Evolutionary conservation across 2,797 vertebrate genomes (phyloP), one percentile per base, ranked within the genome.

Genomic region (Coregonus sp.): DNA sequence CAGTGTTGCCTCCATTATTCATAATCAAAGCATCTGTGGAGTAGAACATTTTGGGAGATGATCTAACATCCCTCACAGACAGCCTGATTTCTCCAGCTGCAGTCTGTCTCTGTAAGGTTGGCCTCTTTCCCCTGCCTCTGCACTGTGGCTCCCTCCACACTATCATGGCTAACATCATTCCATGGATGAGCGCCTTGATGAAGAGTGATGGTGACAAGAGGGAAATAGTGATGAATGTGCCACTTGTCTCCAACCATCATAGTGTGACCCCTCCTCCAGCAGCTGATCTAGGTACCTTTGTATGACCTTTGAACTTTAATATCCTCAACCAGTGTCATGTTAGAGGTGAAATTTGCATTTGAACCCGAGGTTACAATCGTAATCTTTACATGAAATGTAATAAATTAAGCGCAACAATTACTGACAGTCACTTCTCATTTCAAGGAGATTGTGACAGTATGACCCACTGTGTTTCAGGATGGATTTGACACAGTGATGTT

Each of bases 1-100:
- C 33, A 18, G 14, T 69, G 33, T 67, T 69, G 76, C 75, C 52
- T 56, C 59, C 80, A 82, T 78, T 69, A 69, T 70, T 82, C 77
- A 31, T 77, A 71, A 72, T 76, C 74, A 76, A 69, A 33, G 51
- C 6, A 16, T 69, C 35, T 40, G 33, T 40, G 31, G 67, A 35
- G 33, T 69, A 40, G 67, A 40, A 69, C 16, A 35, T 40, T n/a
- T 40, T n/a, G 16, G 18, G 35, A 69, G 33, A 69, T 35, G 65
- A 67, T 75, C 59, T 20, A 29, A 75, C 47, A 75, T 29, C 40
- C 74, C 16, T 66, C 35, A 50, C 63, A 76, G 50, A 76, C 66
- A 70, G 66, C 18, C 51, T 69, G 59, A 75, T 76, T 68, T 35
- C 31, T 70, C 29, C 75, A n/a, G 65, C 25, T n/a, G n/a, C 61